Base-by-base conservation (phyloP, 64 coral and sea anemone genomes). In the Pocillopora damicornis region DNA sequence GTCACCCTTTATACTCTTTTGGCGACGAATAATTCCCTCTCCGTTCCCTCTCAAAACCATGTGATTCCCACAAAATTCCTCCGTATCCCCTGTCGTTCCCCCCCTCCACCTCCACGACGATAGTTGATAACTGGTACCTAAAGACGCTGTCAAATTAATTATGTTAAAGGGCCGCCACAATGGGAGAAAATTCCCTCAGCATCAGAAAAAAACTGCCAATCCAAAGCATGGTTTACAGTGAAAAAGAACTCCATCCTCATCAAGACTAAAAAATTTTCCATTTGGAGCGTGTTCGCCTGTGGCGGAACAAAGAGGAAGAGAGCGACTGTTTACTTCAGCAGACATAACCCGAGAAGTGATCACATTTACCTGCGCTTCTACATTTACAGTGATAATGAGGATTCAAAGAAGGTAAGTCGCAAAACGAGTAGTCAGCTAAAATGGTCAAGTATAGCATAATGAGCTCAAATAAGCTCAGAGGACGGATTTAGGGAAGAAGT, bases 361-460 rank as follows among this genome's bases (percentile, higher is more conserved):
- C 36, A 56, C 11, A 23, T 85, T 9, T 73, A 17, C 64, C 35
- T 73, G 1, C 35, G 81, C 1, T 85, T 71, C 17, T 85, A 85
- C 65, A 85, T 85, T 65, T 85, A 85, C 81, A 73, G 65, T 13
- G 81, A 85, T 65, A 85, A 85, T 22, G 81, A 85, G 17, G 81
- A 85, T 73, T 85, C 81, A 7, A 85, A 30, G 37, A 85, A 16
- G 66, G 81, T 85, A 63, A 2, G 61, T 63, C 16, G 16, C 4
- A 17, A 63, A 15, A 1, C 16, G 61, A 2, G 61, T 13, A 1
- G 0, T 15, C 12, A 63, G 12, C 2, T 51, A 51, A 51, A 51
- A 51, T 51, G 42, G 42, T 51, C 42, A 51, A 7, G 30, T 30
- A 30, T 51, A 0, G 42, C 1, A 51, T 51, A 51, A 51, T 51